Base-by-base conservation (phyloP, 2,113 vertebrate genomes). In the Eptatretus burgeri region DNA sequence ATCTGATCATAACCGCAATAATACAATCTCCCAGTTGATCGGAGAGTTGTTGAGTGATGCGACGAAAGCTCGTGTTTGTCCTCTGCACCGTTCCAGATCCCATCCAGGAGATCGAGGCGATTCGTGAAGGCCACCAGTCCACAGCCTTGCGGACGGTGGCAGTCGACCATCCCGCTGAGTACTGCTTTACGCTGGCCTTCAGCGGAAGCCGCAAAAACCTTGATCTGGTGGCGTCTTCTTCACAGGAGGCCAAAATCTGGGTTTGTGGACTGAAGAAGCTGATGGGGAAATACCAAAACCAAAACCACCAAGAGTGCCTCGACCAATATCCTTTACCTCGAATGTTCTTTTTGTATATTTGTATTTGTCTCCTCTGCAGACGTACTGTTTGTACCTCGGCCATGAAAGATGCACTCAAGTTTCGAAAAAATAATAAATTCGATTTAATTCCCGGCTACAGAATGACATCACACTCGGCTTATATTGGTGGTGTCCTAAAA, bases 241-340 rank as follows among this genome's bases (percentile, higher is more conserved):
- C 77, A 27, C 77, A 80, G 5, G 85, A 86, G n/a, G 85, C 83
- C 0, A 76, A 70, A 64, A 69, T 74, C 71, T 96, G 91, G 91
- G 82, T 85, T 65, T 76, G 75, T 13, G 91, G 88, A 2, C 78
- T 96, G 64, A 74, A 74, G 66, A 82, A 79, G 11, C 72, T 96
- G 53, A 79, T 82, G 68, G 74, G 73, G 1, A 71, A 77, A 13
- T 77, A 81, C 10, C 72, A 78, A 64, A 78, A 74, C 74, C 93
- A 93, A 88, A 89, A 72, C 70, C 91, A 95, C 71, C 73, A 75
- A 1, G 87, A 94, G 66, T 85, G 84, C 62, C 81, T 96, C 0
- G 85, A 93, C 67, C 87, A 96, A 79, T 95, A 96, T 93, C 88
- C 84, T 95, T 71, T 12, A 4, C 2, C 10, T 41, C 3, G 7